Base-by-base conservation (phyloP, 2,888 invertebrate genomes). In the Eupithecia inturbata region DNA sequence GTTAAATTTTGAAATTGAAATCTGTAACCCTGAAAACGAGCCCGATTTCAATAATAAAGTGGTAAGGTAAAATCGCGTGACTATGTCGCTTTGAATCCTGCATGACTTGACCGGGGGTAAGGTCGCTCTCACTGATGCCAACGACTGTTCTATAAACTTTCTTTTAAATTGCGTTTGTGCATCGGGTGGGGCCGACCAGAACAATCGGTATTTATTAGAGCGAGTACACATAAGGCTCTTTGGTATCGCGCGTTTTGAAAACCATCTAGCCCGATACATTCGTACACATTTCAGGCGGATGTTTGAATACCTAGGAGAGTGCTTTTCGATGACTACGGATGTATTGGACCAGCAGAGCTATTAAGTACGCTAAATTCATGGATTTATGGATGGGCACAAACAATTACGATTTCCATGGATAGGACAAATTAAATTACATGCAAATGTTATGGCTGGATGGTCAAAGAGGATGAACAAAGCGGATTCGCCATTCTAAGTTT, bases 31-130 rank as follows among this genome's bases (percentile, higher is more conserved):
- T 64, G 60, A 67, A 70, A 68, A 60, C 45, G 26, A 26, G 53
- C 68, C 28, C n/a, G 33, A 69, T 72, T 60, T n/a, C 41, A 70
- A 70, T 71, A 71, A 67, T 19, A 68, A 76, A 72, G 71, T 69
- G 72, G 68, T 41, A 77, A 76, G 78, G 77, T 71, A 72, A 77
- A 57, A 78, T 88, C 74, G 86, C 87, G 87, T 87, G 88, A 84
- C 85, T 75, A 79, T n/a, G 67, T 72, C 72, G 69, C 76, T 74
- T 81, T 83, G 77, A 84, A 84, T 87, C 85, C 84, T 83, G 81
- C 82, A 86, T 83, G 82, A 75, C 71, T 66, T 81, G 83, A 76
- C 83, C 82, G 80, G 79, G 80, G 77, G 77, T 79, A 80, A 87
- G 87, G 87, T 82, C 84, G 78, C 68, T 66, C 70, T 68, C 39